These are phyloP conservation scores for Phortica okadai DNA, from an alignment of 2,888 invertebrate species.

Conservation along the genomic window DNA sequence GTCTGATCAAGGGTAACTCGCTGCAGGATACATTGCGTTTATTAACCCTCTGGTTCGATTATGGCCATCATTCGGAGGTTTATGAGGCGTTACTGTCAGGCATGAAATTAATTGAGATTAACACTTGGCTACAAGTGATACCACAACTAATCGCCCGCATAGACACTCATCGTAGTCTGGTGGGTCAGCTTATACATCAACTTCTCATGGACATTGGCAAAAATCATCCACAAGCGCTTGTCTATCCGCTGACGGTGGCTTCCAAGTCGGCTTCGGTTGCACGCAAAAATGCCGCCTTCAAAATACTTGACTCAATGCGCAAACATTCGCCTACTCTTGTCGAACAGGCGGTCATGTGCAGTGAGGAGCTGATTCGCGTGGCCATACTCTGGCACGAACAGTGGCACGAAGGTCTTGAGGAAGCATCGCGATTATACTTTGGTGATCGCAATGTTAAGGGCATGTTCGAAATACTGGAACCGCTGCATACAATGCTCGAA, in stretches of 20 bases:
- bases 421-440: conserved; percentile 95
- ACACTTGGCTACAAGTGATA: conserved; percentile 99
- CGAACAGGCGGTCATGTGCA: conserved; percentile 96
- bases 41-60: conserved; percentile 98
- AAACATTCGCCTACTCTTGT: conserved; percentile 95
- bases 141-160: conserved; percentile 99
- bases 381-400: conserved; percentile 99
- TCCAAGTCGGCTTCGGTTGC: conserved; percentile 93
- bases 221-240: conserved; percentile 97
- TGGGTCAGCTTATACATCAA: conserved; percentile 93
- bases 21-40: conserved; percentile 97
- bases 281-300: conserved; percentile 93
- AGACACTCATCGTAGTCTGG: conserved; percentile 91
- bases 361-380: conserved; percentile 97
- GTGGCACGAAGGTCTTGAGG: conserved; percentile 98
- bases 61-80: conserved; percentile 95
- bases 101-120: conserved; percentile 94
- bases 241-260: conserved; percentile 98
- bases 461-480: conserved; percentile 97
- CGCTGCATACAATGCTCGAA: conserved; percentile 95
- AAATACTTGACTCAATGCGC: conserved; percentile 95
- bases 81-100: conserved; percentile 95
- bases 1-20: conserved; percentile 93
- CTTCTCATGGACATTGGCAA: conserved; percentile 97
- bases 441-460: conserved; percentile 96